Evolutionary conservation across 1,140 invertebrate species (phyloP).

Genomic region (Drosophila subobscura): DNA sequence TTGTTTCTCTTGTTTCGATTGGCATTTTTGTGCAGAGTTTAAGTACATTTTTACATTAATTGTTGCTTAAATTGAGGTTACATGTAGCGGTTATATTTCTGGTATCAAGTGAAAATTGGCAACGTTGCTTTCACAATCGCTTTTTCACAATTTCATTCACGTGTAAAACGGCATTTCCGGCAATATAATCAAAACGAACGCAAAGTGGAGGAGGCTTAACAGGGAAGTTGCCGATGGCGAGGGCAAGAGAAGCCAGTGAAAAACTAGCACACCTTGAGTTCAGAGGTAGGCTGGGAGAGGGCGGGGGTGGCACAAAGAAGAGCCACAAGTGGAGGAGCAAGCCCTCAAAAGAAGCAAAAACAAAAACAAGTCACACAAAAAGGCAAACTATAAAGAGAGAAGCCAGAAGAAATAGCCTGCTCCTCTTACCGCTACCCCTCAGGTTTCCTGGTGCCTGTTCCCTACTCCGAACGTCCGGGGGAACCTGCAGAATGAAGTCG

Average conservation of each 20-base stretch:
- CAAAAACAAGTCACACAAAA: constrained; percentile 41
- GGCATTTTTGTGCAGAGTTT: constrained; percentile 44
- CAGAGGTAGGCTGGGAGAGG: constrained; percentile 13
- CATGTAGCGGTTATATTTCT: constrained; percentile 33
- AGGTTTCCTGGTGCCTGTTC: constrained; percentile 13
- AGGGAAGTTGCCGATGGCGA: constrained; percentile 2
- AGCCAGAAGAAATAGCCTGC: constrained; percentile 18
- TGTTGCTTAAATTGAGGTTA: constrained; percentile 55
- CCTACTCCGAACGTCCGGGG: constrained; percentile 45
- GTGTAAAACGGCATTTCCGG: constrained; percentile 83
- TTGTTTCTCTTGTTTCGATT: constrained; percentile 49
- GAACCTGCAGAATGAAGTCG: constrained; percentile 71
- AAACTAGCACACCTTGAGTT: constrained; percentile 77
- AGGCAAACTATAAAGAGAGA: constrained; percentile 44
- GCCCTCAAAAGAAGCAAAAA: constrained; percentile 20
- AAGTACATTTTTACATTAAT: constrained; percentile 58
- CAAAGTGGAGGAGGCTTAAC: constrained; percentile 38
- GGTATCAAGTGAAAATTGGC: constrained; percentile 56
- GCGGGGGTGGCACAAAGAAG: constrained; percentile 56
- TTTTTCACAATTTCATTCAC: constrained; percentile 72
- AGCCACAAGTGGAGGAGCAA: constrained; percentile 21
- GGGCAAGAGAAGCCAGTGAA: constrained; percentile 69
- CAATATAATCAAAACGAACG: constrained; percentile 65
- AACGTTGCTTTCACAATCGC: constrained; percentile 49
- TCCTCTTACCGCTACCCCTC: neutral